Conservation (phyloP, 2,888 invertebrate genomes). For the Andrena trimmerana region DNA sequence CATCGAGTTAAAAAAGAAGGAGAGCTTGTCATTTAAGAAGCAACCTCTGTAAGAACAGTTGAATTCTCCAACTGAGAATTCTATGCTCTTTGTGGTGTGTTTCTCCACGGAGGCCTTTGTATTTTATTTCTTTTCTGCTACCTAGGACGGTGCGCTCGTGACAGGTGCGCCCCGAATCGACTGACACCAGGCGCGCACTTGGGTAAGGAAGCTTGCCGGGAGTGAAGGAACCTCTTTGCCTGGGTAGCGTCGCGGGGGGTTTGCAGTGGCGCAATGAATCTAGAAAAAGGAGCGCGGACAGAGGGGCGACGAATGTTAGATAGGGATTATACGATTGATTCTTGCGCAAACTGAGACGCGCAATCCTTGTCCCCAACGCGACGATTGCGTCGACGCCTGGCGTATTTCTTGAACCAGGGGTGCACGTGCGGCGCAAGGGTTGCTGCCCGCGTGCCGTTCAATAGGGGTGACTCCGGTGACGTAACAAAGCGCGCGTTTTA, state of each 20-base stretch:
- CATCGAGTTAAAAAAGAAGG: no score
- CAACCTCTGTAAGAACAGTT: background rate
- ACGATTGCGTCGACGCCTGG: constrained; percentile 82
- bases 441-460: constrained; percentile 61
- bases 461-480: constrained; percentile 80
- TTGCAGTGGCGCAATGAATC: constrained; percentile 41
- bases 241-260: constrained; percentile 46
- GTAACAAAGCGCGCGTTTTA: constrained; percentile 85
- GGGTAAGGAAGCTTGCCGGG: constrained; percentile 74
- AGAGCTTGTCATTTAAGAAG: no score
- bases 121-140: background rate
- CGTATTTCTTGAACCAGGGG: constrained; percentile 82
- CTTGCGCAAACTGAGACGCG: background rate
- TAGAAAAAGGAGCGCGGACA: no score
- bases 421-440: constrained; percentile 75
- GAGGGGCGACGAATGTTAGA: no score
- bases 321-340: background rate
- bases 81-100: background rate
- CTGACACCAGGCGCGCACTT: constrained; percentile 77
- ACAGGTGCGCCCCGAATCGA: constrained; percentile 75
- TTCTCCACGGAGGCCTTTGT: background rate
- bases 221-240: constrained; percentile 58
- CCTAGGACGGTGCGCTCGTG: constrained; percentile 18
- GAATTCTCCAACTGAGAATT: background rate
- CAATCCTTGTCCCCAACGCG: constrained; percentile 35